Evolutionary conservation across 2,888 invertebrate genomes (phyloP).

Genomic region (Drosophila peninsularis): DNA sequence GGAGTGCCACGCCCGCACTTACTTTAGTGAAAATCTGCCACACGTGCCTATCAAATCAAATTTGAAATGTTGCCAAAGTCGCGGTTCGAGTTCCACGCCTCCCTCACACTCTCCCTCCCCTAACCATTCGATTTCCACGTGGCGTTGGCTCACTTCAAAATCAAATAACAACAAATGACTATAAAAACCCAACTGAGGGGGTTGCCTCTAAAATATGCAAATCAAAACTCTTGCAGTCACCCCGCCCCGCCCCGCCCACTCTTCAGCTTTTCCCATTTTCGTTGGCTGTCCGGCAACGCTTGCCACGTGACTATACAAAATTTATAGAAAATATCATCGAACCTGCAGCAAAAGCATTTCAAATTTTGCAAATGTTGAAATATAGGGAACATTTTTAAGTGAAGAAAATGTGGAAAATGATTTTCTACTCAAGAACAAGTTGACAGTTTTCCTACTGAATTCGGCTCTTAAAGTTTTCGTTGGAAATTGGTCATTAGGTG

Average conservation of each 20-base stretch:
- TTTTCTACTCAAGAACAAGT: slow-evolving; percentile 7
- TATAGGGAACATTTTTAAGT: background rate
- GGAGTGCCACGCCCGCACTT: slow-evolving; percentile 36
- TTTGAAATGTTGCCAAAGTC: slow-evolving; percentile 29
- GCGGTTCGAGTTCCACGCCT: slow-evolving; percentile 16
- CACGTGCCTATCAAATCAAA: slow-evolving; percentile 65
- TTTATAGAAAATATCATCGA: slow-evolving; percentile 49
- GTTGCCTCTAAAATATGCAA: slow-evolving; percentile 51
- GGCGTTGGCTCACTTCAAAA: slow-evolving; percentile 39
- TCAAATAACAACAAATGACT: slow-evolving; percentile 22
- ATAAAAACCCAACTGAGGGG: slow-evolving; percentile 9
- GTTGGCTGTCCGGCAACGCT: slow-evolving; percentile 15
- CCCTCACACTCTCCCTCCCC: background rate
- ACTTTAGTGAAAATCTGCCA: slow-evolving; percentile 58
- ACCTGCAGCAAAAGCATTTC: slow-evolving; percentile 25
- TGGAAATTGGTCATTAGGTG: slow-evolving; percentile 81
- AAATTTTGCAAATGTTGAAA: background rate
- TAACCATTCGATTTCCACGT: slow-evolving; percentile 23
- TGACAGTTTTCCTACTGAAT: slow-evolving; percentile 32
- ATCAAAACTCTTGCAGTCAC: slow-evolving; percentile 29
- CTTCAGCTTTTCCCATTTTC: background rate
- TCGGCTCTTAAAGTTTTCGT: slow-evolving; percentile 38
- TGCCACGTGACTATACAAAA: slow-evolving; percentile 62
- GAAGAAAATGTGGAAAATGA: slow-evolving; percentile 19
- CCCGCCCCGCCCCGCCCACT: background rate